These are phyloP conservation scores for Meriones psammophilus DNA, from an alignment of 2,797 vertebrate genomes.

Conservation along the genomic window DNA sequence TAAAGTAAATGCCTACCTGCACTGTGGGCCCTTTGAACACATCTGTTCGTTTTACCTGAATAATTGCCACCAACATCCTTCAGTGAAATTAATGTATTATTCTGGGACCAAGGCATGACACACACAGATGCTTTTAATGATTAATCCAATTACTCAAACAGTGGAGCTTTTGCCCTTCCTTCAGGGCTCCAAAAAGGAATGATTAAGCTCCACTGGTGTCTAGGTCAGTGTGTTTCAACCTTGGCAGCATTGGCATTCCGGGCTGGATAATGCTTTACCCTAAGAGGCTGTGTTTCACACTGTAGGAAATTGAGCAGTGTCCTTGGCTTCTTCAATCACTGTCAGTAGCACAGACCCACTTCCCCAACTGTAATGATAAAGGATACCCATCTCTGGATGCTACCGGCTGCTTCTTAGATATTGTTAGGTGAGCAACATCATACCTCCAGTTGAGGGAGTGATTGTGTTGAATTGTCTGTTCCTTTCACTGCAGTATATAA, in stretches of 20 bases:
- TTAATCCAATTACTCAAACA: conserved; percentile 50
- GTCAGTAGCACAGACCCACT: not conserved
- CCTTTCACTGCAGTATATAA: not conserved
- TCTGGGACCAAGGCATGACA: conserved; percentile 44
- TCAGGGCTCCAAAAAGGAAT: conserved; percentile 29
- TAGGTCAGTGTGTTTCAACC: conserved; percentile 19
- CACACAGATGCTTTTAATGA: conserved; percentile 49
- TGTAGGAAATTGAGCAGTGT: not conserved
- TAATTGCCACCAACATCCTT: conserved; percentile 55
- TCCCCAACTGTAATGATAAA: not conserved
- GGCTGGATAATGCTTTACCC: not conserved
- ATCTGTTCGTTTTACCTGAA: conserved; percentile 52
- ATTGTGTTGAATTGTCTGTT: not conserved
- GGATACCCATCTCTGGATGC: not conserved
- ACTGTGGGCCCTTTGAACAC: not conserved
- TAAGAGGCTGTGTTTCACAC: not conserved
- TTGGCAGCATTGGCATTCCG: not conserved
- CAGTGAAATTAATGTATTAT: conserved; percentile 51
- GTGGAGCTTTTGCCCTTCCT: conserved; percentile 29
- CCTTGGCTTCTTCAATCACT: not conserved
- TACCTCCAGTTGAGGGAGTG: not conserved
- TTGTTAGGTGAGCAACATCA: not conserved
- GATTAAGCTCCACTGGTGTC: not conserved
- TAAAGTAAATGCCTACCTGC: not conserved
- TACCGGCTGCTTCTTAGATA: not conserved